A percentile compares a stretch with the other conserved stretches of the same genome.
These are phyloP conservation scores for Propsilocerus akamusi DNA, from an alignment of 1,140 invertebrate species.

Conservation along the genomic window DNA sequence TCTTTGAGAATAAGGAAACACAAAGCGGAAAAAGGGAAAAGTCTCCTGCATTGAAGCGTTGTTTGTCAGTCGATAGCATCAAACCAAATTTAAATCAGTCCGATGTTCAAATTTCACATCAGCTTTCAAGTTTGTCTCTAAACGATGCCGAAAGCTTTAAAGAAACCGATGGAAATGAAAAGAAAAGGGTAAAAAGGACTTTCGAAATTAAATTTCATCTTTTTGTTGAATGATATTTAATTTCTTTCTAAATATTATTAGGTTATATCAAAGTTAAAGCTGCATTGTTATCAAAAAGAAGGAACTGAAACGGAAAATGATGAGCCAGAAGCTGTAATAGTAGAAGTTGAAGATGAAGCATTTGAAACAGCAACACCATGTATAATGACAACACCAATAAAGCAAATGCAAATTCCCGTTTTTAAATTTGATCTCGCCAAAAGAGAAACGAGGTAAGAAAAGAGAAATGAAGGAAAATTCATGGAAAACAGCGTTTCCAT, in stretches of 20 bases:
- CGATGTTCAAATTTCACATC: conserved; percentile 28
- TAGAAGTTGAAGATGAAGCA: conserved; percentile 47
- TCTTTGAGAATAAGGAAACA: conserved; percentile 18
- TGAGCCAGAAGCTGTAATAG: conserved; percentile 39
- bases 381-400: conserved; percentile 33
- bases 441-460: conserved; percentile 18
- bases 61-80: conserved; percentile 52
- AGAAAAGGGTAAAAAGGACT: conserved; percentile 2
- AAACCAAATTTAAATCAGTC: conserved; percentile 27
- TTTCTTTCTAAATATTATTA: conserved; percentile 7
- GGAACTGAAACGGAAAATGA: conserved; percentile 26
- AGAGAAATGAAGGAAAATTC: not conserved
- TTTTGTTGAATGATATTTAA: no score
- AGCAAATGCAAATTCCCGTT: conserved; percentile 43
- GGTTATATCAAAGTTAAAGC: not conserved
- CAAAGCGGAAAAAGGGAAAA: conserved; percentile 17
- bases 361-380: conserved; percentile 44
- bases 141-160: conserved; percentile 47
- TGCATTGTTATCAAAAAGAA: conserved; percentile 7
- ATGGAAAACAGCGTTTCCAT: not conserved
- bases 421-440: conserved; percentile 36
- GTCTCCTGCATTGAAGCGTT: conserved; percentile 31
- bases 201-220: no score
- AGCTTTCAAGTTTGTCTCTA: conserved; percentile 49
- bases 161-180: conserved; percentile 10